Evolutionary conservation across 2,888 invertebrate species (phyloP), one percentile per base, ranked within the genome.

Genomic region (Ligdia adustata): DNA sequence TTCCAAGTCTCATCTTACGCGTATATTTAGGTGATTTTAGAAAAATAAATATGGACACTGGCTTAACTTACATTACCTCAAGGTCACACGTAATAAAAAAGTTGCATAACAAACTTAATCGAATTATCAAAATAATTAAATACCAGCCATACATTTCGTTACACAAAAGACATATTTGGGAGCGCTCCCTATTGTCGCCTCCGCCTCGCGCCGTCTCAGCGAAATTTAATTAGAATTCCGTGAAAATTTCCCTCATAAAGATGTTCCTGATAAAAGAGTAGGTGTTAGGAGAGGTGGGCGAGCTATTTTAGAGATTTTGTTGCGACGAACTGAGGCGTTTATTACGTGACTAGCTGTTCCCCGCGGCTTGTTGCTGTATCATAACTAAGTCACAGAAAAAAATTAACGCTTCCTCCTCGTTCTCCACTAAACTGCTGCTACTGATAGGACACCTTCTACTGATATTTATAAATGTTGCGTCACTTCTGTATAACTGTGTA

Each of bases 151-250:
- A 42, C 38, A 38, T 45, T 55, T 31, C 26, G 31, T 34, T 27
- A 33, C 47, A 56, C 52, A 55, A 55, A 44, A 42, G 40, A 31
- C 22, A 35, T 42, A 40, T 46, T 39, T 31, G 43, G 44, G 44
- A 55, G 47, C 52, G 35, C 46, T 42, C 28, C 46, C 72, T 62
- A 71, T 76, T 79, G 77, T 75, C 71, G 64, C 65, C 65, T 62
- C 22, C 7, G 22, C 5, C 5, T n/a, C n/a, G 29, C 35, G 64
- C 64, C 67, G 66, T 64, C 74, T 71, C 39, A 72, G 64, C 78
- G 80, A 79, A 80, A 83, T 85, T 84, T 85, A 83, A 85, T 85
- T 85, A 82, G 75, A 81, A 75, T 78, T 76, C 76, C 70, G 61
- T 72, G 71, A 72, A 82, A 81, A 76, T 79, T 77, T 72, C 65